Evolutionary conservation across 2,888 invertebrate genomes (phyloP).

Genomic region (Xylota segnis): DNA sequence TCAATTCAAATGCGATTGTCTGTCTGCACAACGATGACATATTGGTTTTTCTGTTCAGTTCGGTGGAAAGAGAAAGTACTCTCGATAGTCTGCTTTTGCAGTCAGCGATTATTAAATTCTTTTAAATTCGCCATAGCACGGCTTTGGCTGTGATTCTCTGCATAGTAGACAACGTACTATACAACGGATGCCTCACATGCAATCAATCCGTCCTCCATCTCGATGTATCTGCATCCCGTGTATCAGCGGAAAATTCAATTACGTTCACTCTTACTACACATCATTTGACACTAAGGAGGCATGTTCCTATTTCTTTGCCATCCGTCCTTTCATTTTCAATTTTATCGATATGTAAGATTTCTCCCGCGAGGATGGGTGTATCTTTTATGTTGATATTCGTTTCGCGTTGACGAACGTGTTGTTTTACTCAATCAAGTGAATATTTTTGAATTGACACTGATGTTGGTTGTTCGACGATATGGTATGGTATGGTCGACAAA

Average conservation of each 20-base stretch:
- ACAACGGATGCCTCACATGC: slow-evolving; percentile 11
- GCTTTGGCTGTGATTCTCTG: slow-evolving; percentile 9
- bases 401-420: slow-evolving; percentile 51
- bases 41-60: slow-evolving; percentile 11
- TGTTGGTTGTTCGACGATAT: slow-evolving; percentile 27
- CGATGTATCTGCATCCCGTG: slow-evolving; percentile 45
- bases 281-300: slow-evolving; percentile 63
- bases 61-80: slow-evolving; percentile 35
- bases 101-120: slow-evolving; percentile 48
- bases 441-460: slow-evolving; percentile 64
- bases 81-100: slow-evolving; percentile 18
- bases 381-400: slow-evolving; percentile 15
- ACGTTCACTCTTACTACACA: slow-evolving; percentile 71
- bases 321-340: slow-evolving; percentile 24
- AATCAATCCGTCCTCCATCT: slow-evolving; percentile 52
- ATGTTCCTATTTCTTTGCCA: slow-evolving; percentile 23
- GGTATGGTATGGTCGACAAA: slow-evolving; percentile 57
- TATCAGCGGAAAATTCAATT: slow-evolving; percentile 72
- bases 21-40: slow-evolving; percentile 45
- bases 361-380: slow-evolving; percentile 4
- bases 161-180: slow-evolving; percentile 1
- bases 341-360: slow-evolving; percentile 50
- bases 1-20: slow-evolving; percentile 54
- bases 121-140: slow-evolving; percentile 23
- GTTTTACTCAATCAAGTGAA: slow-evolving; percentile 69